A percentile compares a stretch with the other conserved stretches of the same genome.
These are phyloP conservation scores for Amorpha juglandis DNA, from an alignment of 2,888 invertebrate genomes.

Conservation along the genomic window DNA sequence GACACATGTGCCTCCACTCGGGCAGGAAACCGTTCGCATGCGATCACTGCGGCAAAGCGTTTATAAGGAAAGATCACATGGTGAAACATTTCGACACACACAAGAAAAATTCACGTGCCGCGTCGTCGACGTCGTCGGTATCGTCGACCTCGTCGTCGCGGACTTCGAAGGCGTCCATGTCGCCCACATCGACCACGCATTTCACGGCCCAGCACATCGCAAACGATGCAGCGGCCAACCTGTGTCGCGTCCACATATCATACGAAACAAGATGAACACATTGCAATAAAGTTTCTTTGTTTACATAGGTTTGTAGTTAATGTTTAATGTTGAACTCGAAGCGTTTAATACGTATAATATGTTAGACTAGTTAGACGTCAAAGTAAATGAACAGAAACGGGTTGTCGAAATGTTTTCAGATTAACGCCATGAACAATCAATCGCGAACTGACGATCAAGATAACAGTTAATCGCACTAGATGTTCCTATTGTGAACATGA, in stretches of 20 bases:
- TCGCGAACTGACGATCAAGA: neutral
- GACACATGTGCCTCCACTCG: slow-evolving; percentile 95
- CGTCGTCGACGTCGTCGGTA: slow-evolving; percentile 56
- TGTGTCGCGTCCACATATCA: slow-evolving; percentile 58
- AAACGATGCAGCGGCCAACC: slow-evolving; percentile 6
- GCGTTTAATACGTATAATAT: slow-evolving; percentile 31
- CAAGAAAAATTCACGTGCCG: slow-evolving; percentile 80
- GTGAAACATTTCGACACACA: slow-evolving; percentile 94
- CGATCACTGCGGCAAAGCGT: slow-evolving; percentile 92
- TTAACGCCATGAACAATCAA: neutral
- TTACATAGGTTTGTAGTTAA: slow-evolving; percentile 47
- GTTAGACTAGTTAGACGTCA: slow-evolving; percentile 32
- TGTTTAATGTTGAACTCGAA: slow-evolving; percentile 30
- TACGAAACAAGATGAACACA: slow-evolving; percentile 43
- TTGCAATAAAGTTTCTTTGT: slow-evolving; percentile 48
- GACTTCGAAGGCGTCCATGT: slow-evolving; percentile 49
- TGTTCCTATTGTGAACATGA: neutral
- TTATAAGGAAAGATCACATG: slow-evolving; percentile 96
- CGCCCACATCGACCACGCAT: slow-evolving; percentile 40
- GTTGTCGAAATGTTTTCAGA: slow-evolving; percentile 31
- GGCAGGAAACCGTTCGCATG: slow-evolving; percentile 93
- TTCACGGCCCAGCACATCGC: neutral
- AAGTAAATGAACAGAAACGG: slow-evolving; percentile 21
- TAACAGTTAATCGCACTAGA: neutral
- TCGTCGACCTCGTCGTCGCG: slow-evolving; percentile 51